These are phyloP conservation scores for Clepsis dumicolana DNA, from an alignment of 2,888 invertebrate genomes.

Conservation along the genomic window DNA sequence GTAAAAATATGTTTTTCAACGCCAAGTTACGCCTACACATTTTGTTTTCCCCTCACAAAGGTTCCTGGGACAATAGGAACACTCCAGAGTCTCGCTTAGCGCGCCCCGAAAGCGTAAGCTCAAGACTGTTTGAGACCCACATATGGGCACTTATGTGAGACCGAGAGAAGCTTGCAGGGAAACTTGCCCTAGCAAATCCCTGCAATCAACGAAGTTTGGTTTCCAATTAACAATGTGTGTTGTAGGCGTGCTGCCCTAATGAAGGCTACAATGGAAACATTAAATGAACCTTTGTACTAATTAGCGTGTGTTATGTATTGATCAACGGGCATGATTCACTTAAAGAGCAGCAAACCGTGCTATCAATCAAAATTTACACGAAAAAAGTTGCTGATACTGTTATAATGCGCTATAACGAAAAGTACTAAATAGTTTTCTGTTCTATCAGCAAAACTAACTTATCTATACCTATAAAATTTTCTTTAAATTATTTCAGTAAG, in stretches of 20 bases:
- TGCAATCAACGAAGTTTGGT: conserved; percentile 41
- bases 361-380: too few relatives aligned
- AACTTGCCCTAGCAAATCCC: conserved; percentile 48
- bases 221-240: conserved; percentile 38
- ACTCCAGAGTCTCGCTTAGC: conserved; percentile 55
- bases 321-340: not conserved
- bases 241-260: conserved; percentile 21
- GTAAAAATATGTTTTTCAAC: conserved; percentile 35
- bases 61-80: conserved; percentile 60
- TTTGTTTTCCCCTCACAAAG: conserved; percentile 60
- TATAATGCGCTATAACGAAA: too few relatives aligned
- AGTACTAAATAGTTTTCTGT: too few relatives aligned
- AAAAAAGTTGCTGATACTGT: too few relatives aligned
- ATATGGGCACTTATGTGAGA: conserved; percentile 63
- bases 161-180: conserved; percentile 50
- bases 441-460: too few relatives aligned
- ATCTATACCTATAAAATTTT: too few relatives aligned
- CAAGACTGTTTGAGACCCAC: conserved; percentile 50
- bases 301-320: not conserved
- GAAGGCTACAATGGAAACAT: conserved; percentile 14
- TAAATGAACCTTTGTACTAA: not conserved
- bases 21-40: conserved; percentile 50
- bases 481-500: too few relatives aligned
- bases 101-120: conserved; percentile 37
- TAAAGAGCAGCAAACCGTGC: too few relatives aligned